Evolutionary conservation across 2,888 invertebrate species (phyloP), one percentile per base, ranked within the genome.

Genomic region (Agrochola circellaris): DNA sequence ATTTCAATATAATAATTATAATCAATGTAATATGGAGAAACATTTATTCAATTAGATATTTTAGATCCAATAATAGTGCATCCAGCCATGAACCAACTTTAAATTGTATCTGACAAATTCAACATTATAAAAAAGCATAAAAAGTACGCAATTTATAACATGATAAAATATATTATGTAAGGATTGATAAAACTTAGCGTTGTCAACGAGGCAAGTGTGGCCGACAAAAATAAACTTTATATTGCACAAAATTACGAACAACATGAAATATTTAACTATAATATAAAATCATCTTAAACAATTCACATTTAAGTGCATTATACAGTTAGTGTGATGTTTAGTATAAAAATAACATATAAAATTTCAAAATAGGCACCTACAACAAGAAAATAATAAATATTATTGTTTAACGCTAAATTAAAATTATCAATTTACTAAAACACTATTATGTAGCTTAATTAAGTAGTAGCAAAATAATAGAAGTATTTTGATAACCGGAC

Each of bases 281-380:
- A 84, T 82, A 87, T 87, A 87, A 83, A 86, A 88, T 81, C 81
- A 80, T 81, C 84, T 83, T 87, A 87, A 92, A 86, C 90, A 92
- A 90, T 87, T 90, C 88, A 91, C 91, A 89, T 89, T 79, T 83
- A 89, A 85, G 92, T 94, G 93, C 91, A 86, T 85, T 89, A 84
- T 58, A 89, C 88, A 89, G 84, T 91, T 85, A 90, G 79, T 91
- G 93, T 94, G 92, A 94, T 94, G 90, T 88, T 87, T 86, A 85
- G 89, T 89, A 85, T 88, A 84, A 91, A 90, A 89, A 83, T 75
- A 87, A 85, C 74, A 75, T 81, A 81, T 78, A 89, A 89, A 92
- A 87, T 85, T 88, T 83, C 85, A 90, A 91, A 92, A 92, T 91
- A 93, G 90, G 90, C 93, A 93, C 93, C 92, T 93, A 92, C 84